Base-by-base conservation (phyloP, 1,140 invertebrate genomes). In the Ridgeia piscesae region DNA sequence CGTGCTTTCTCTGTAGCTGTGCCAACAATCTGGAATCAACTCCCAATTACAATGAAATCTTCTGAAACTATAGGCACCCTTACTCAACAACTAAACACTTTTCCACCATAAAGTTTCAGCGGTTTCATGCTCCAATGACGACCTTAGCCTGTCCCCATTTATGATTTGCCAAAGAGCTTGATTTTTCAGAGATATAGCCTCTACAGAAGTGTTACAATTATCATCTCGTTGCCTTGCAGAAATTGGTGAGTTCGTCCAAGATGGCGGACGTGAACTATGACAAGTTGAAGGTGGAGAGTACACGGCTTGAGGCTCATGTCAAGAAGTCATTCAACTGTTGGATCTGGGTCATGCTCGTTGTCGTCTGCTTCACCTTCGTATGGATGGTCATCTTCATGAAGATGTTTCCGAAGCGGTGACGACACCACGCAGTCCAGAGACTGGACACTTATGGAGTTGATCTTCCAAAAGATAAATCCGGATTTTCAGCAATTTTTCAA, bases 341-440 rank as follows among this genome's bases (percentile, higher is more conserved):
- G 98, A 97, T 99, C 92, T 99, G 98, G 98, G 95, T 99, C 11
- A 98, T 98, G 97, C 96, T 99, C 90, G 97, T 97, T 33, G 96
- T 98, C 93, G 98, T 99, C 35, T 97, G 98, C 94, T 96, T 97
- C 91, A 97, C 98, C 93, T 99, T 99, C 96, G 97, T 99, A 92
- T 98, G 98, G 98, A 98, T 98, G 97, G 97, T 98, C 34, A 94
- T 98, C 31, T 98, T 98, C 93, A 98, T 98, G 97, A 97, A 97
- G 95, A 94, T 98, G 27, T 97, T 97, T 93, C 95, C 95, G 21
- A 96, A 96, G 93, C 89, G 35, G 89, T 90, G 89, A 90, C 89
- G 1, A 31, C 89, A 14, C 58, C 17, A 77, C 17, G 27, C 58
- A 77, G 58, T 4, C 58, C 27, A 77, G 17, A 31, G 2, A 31